A percentile compares a stretch with the other conserved stretches of the same genome.
Conservation (phyloP, 2,113 vertebrate genomes). For the Campylomormyrus tamandua region DNA sequence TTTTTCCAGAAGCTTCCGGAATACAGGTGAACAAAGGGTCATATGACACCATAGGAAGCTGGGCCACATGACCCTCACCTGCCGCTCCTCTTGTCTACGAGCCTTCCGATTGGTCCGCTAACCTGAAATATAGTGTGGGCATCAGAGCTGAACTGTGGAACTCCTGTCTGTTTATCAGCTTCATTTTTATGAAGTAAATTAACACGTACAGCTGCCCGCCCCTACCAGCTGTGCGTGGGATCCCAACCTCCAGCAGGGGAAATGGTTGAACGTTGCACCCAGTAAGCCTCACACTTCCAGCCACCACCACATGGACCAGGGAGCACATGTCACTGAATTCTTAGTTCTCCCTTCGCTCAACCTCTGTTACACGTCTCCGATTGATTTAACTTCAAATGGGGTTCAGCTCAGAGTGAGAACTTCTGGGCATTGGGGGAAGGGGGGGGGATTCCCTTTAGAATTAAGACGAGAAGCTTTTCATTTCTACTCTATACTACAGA, state of each 20-base stretch:
- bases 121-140: not conserved
- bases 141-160: not conserved
- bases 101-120: not conserved
- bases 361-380: not conserved
- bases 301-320: not conserved
- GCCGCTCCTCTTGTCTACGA: not conserved
- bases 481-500: not conserved
- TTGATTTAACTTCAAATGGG: not conserved
- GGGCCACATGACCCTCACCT: not conserved
- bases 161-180: not conserved
- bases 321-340: not conserved
- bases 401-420: not conserved
- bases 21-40: not conserved
- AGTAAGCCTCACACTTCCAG: not conserved
- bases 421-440: not conserved
- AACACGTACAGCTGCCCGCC: not conserved
- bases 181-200: not conserved
- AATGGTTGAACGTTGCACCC: not conserved
- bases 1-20: not conserved
- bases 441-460: not conserved
- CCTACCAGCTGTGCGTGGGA: not conserved
- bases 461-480: not conserved
- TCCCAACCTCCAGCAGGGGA: not conserved
- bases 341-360: not conserved
- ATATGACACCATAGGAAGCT: not conserved